phyloP scores from a whole-genome alignment of 2,113 vertebrate genomes.

The Artemisiospiza belli region DNA sequence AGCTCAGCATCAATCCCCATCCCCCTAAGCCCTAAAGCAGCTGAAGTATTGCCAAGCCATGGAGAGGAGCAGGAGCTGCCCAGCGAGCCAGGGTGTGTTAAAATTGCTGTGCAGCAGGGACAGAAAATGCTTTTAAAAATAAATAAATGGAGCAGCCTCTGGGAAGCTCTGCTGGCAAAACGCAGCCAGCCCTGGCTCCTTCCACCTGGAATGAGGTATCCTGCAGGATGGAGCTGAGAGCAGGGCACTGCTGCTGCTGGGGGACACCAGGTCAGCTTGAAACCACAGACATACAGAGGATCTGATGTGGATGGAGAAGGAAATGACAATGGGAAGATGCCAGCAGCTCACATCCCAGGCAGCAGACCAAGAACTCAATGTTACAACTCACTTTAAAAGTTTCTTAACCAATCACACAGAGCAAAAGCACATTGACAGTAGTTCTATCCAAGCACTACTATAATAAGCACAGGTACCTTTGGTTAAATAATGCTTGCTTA shows the following conservation, averaged over 20 bases:
- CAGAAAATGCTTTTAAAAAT: not conserved
- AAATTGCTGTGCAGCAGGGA: slow-evolving; percentile 15
- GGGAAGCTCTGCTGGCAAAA: not conserved
- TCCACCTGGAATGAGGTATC: not conserved
- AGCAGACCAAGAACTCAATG: too few species aligned
- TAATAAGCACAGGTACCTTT: too few species aligned
- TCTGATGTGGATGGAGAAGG: not conserved
- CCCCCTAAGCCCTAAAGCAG: not conserved
- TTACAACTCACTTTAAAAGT: too few species aligned
- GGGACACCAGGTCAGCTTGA: not conserved
- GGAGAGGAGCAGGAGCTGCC: not conserved
- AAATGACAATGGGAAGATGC: not conserved
- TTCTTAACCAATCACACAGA: too few species aligned
- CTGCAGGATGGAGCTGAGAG: not conserved
- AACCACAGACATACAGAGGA: not conserved
- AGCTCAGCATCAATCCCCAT: not conserved
- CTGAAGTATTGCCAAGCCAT: not conserved
- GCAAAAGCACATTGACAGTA: too few species aligned
- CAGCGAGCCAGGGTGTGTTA: not conserved
- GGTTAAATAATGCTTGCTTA: too few species aligned
- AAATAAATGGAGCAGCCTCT: not conserved
- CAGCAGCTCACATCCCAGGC: too few species aligned
- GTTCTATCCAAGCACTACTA: too few species aligned
- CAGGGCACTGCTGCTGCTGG: not conserved
- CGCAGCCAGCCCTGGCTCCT: not conserved